Base-by-base conservation (phyloP, 2,797 vertebrate genomes). In the Pangasius krempfi region DNA sequence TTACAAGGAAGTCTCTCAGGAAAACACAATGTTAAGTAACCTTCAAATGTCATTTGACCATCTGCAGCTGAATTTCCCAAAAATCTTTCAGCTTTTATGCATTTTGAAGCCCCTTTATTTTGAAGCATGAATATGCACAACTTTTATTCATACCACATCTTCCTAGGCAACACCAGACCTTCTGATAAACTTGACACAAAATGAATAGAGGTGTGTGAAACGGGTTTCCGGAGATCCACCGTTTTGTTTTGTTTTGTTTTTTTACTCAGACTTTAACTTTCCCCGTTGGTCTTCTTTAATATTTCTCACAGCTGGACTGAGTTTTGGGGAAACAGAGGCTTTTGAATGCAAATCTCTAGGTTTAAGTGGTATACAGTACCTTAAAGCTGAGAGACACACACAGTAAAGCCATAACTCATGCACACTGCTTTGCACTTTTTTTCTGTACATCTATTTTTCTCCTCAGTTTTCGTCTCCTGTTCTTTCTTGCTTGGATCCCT, bases 291-390 rank as follows among this genome's bases (percentile, higher is more conserved):
- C 93, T 92, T 90, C 75, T 94, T 93, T 95, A 95, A 94, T 95
- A 95, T 62, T 58, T 75, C 54, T 50, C 37, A 86, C 66, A 58
- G 33, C 33, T 96, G 95, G 96, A 94, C 95, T 92, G 94, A 95
- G 94, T 92, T 95, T 93, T 95, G 52, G 52, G 54, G 33, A 37
- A 25, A 58, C 54, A 52, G 95, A 96, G 95, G 92, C 92, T 78
- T 58, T 92, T 93, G 93, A 96, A 96, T 96, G 95, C 94, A 94
- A 94, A 95, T 96, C 95, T 96, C 94, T 96, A 95, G 95, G 93
- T 91, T 90, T 85, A 92, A 93, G 95, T 94, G 95, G 96, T 96
- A 96, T 96, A 96, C 96, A 96, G 94, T 91, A 92, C 56, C 50
- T 54, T 56, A 47, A 75, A 75, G 75, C 52, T 47, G 75, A 78